These are phyloP conservation scores for Mastigias papua DNA, from an alignment of 30 jellyfish, hydroid and myxozoan species.

Conservation along the genomic window DNA sequence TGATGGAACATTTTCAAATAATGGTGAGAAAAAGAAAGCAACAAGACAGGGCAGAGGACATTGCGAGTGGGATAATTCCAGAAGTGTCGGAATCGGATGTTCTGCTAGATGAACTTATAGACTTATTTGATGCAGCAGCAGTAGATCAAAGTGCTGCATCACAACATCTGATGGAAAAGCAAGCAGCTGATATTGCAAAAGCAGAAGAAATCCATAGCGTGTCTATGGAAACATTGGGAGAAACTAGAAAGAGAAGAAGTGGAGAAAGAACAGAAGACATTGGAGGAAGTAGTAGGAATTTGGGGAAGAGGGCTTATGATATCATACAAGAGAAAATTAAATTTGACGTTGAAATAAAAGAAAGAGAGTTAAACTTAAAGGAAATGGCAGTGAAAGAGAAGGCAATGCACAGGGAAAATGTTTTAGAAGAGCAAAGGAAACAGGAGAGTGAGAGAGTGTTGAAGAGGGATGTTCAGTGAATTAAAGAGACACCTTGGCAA, in stretches of 20 bases:
- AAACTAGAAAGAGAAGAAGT: slow-evolving; percentile 25
- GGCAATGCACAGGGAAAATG: slow-evolving; percentile 23
- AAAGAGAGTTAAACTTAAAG: background rate
- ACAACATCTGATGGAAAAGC: slow-evolving; percentile 1
- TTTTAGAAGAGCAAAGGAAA: background rate
- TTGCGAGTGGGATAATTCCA: slow-evolving; percentile 69
- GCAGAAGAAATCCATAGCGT: slow-evolving; percentile 17
- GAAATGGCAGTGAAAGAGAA: slow-evolving; percentile 3
- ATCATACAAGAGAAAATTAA: background rate
- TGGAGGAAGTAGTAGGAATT: too few species aligned
- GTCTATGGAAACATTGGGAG: slow-evolving; percentile 38
- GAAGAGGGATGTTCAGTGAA: background rate
- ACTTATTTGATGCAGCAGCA: slow-evolving; percentile 15
- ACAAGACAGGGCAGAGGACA: slow-evolving; percentile 38
- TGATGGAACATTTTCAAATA: slow-evolving; percentile 48
- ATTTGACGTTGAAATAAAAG: slow-evolving; percentile 15
- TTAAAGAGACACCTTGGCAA: background rate
- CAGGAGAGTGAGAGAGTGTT: background rate
- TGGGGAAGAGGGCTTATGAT: background rate
- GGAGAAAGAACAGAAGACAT: background rate
- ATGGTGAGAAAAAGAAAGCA: background rate
- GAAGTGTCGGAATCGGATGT: slow-evolving; percentile 15
- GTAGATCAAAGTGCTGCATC: slow-evolving; percentile 32
- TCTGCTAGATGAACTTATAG: slow-evolving; percentile 35
- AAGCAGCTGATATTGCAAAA: slow-evolving; percentile 26